These are phyloP conservation scores for Caenorhabditis briggsae DNA, from an alignment of 1,140 invertebrate species.

Conservation along the genomic window DNA sequence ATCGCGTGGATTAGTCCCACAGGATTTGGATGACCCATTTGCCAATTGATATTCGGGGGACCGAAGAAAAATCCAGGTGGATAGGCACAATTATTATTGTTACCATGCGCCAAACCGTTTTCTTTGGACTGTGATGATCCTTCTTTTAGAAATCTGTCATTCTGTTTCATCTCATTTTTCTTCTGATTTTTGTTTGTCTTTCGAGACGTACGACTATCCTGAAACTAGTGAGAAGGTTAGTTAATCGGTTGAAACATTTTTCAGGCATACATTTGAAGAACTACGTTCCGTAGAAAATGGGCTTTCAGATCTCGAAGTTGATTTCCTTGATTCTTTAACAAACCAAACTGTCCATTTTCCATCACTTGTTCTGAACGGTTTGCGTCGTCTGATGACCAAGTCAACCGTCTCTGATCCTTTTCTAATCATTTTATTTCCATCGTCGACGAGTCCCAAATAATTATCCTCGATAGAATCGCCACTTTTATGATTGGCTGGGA, in stretches of 20 bases:
- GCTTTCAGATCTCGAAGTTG: background rate
- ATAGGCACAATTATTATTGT: background rate
- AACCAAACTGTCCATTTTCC: background rate
- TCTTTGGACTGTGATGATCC: background rate
- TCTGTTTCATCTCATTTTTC: background rate
- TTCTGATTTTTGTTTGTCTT: background rate
- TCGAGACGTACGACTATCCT: background rate
- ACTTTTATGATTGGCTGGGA: background rate
- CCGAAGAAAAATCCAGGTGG: background rate
- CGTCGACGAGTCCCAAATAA: background rate
- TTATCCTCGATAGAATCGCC: background rate
- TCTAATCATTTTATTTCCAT: background rate
- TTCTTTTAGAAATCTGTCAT: background rate
- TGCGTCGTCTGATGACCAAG: background rate
- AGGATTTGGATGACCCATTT: background rate
- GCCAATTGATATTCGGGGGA: background rate
- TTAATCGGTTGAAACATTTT: no score
- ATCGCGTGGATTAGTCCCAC: background rate
- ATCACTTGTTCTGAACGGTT: background rate
- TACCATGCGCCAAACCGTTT: background rate
- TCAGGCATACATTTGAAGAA: no score
- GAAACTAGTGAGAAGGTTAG: no score
- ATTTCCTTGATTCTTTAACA: background rate
- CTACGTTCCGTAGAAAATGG: background rate
- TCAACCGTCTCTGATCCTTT: background rate